phyloP scores from a whole-genome alignment of 2,888 invertebrate species.

The Drosophila anomalata region DNA sequence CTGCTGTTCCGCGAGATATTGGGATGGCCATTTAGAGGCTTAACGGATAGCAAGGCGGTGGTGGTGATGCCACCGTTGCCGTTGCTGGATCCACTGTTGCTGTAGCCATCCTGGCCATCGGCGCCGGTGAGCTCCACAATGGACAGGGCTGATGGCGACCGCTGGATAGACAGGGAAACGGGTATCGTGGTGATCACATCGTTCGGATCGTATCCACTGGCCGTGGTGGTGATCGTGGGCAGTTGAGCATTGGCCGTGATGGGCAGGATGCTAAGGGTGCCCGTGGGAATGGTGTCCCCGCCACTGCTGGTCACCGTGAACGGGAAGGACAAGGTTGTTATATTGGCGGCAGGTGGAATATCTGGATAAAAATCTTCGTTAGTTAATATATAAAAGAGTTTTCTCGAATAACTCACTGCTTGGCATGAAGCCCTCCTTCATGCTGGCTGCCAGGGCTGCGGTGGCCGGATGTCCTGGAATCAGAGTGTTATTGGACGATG shows the following conservation, averaged over 20 bases:
- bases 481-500: conserved; percentile 89
- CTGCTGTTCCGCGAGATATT: conserved; percentile 81
- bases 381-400: neutral
- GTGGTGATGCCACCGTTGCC: conserved; percentile 64
- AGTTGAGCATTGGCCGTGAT: conserved; percentile 68
- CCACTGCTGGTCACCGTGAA: conserved; percentile 81
- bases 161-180: conserved; percentile 79
- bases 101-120: conserved; percentile 46
- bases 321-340: conserved; percentile 83
- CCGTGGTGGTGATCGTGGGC: conserved; percentile 77
- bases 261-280: conserved; percentile 81
- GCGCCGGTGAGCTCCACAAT: conserved; percentile 69
- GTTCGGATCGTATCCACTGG: conserved; percentile 72
- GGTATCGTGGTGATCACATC: conserved; percentile 81
- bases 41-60: conserved; percentile 76
- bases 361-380: conserved; percentile 29
- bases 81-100: conserved; percentile 56
- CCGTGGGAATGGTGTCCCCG: conserved; percentile 75
- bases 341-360: conserved; percentile 73
- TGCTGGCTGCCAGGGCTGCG: conserved; percentile 89
- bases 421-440: conserved; percentile 66
- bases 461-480: conserved; percentile 90
- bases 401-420: conserved; percentile 53
- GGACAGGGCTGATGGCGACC: conserved; percentile 74
- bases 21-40: conserved; percentile 66